Evolutionary conservation across 2,113 vertebrate genomes (phyloP), one percentile per base, ranked within the genome.

Genomic region (Mastomys natalensis): DNA sequence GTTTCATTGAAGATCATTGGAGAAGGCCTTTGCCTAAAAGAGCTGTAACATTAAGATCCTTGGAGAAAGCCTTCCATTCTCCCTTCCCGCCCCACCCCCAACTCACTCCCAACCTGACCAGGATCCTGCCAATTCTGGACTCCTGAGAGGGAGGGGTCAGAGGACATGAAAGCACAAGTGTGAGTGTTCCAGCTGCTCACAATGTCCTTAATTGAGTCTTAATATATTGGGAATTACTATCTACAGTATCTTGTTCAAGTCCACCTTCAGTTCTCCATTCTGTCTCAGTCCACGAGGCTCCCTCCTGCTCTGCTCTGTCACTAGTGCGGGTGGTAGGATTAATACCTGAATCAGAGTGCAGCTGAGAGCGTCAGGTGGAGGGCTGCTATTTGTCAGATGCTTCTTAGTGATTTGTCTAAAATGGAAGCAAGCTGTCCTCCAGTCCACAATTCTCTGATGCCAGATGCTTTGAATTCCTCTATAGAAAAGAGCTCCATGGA

Each of bases 401-500:
- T 58, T 62, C 45, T 66, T 26, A 12, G 80, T 58, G 37, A 70
- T 91, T 90, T 91, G 53, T 62, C 11, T 26, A 51, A 87, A 89
- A 87, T 16, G 53, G 21, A 40, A 94, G 11, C 45, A 40, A 94
- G 11, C 45, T 60, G 51, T 81, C 22, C 58, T 58, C 29, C 29
- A 87, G 66, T 12, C 0, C 0, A 68, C n/a, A 5, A 22, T 48
- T 60, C 9, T 17, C 40, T 55, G 0, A 0, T 48, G 9, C 45
- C 40, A 86, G 45, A 37, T 40, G 53, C 51, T 66, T 3, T 62
- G 55, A 72, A 93, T 91, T 96, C 93, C 81, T 94, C 26, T 91
- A 68, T 48, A 93, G 58, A 93, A 87, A 53, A 73, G 90, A 51
- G 31, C 80, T 95, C 90, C 84, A 7, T 58, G 24, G 84, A 90